Conservation (phyloP, 2,113 vertebrate genomes). For the Oxygymnocypris stewartii region DNA sequence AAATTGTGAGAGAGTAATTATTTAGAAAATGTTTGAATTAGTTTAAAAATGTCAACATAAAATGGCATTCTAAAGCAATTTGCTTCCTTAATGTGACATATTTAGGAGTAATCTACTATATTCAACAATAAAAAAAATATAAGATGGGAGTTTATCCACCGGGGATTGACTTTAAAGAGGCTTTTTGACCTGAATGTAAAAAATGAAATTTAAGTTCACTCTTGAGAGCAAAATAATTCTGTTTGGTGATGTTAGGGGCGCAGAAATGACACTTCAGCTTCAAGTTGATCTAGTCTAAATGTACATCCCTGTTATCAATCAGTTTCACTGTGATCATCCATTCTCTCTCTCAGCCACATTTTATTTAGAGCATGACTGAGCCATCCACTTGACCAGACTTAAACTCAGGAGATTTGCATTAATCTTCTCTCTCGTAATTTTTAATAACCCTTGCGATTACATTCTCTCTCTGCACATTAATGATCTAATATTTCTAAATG, state of each 20-base stretch:
- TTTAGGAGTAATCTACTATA: neutral
- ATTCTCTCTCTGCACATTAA: conserved; percentile 34
- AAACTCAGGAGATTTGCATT: conserved; percentile 29
- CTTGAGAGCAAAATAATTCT: neutral
- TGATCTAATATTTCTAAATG: conserved; percentile 34
- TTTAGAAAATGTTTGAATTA: neutral
- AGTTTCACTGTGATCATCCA: neutral
- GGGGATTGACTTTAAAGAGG: neutral
- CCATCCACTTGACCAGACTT: conserved; percentile 28
- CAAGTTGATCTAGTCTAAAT: neutral
- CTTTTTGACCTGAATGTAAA: neutral
- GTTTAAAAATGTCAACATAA: neutral
- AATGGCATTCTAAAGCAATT: neutral
- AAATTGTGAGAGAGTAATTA: neutral
- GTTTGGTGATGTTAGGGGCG: neutral
- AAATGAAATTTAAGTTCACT: neutral
- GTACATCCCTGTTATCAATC: conserved; percentile 8
- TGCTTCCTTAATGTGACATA: neutral
- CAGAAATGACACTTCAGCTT: neutral
- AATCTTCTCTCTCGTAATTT: conserved; percentile 37
- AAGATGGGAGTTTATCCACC: neutral
- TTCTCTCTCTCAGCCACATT: conserved; percentile 13
- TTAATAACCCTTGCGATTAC: conserved; percentile 32
- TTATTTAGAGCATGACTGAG: conserved; percentile 42
- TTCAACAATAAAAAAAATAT: neutral